Evolutionary conservation across 2,113 vertebrate genomes (phyloP), one percentile per base, ranked within the genome.

Genomic region (Hydrolagus affinis): DNA sequence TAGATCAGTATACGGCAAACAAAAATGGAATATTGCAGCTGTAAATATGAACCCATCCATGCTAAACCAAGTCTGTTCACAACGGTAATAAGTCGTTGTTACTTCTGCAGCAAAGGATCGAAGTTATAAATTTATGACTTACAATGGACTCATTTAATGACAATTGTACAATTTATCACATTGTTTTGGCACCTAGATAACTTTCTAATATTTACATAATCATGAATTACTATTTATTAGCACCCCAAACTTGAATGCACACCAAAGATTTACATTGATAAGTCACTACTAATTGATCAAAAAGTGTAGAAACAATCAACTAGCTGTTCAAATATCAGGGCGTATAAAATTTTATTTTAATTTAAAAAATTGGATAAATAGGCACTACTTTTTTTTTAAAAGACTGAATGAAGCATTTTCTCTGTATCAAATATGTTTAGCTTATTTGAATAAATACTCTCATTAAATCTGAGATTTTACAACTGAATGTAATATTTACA

Each of bases 1-100:
- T 83, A 83, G 62, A 30, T 83, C 78, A 32, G 78, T 32, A 28
- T 32, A 68, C 21, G 78, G 25, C 64, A 83, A 83, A 83, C 62
- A 83, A 60, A 66, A 71, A 69, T 83, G 25, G 66, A 60, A 64
- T 25, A 21, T 15, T 80, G 23, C 11, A 64, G 11, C 62, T 64
- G 44, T 44, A 44, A 44, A 44, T 44, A 44, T 44, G 44, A 80
- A 80, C 14, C 77, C 59, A 60, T 64, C 77, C 77, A 64, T 15
- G 14, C 57, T 78, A 28, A 23, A n/a, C 23, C 64, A n/a, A 62
- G 28, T 28, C 25, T 62, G 23, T 28, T 80, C 15, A 72, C 25
- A 4, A 80, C 11, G 17, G 23, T 23, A 64, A 77, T 17, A 80
- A 80, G 56, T 28, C 23, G 62, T 12, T 28, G 25, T 17, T 64